Evolutionary conservation across 2,888 invertebrate genomes (phyloP).

Genomic region (Caenorhabditis sinica): DNA sequence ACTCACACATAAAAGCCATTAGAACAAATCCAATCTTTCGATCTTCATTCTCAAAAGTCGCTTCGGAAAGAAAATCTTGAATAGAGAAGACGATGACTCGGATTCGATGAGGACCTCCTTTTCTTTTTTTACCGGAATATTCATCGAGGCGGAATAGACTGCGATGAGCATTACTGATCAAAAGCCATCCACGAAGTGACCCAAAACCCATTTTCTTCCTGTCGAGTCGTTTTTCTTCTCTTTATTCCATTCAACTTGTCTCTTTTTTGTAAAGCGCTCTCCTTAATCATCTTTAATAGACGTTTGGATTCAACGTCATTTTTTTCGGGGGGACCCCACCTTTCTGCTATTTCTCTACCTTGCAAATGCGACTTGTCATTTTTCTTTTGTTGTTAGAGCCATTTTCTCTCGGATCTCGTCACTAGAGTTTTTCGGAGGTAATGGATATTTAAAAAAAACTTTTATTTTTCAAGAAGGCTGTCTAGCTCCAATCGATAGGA

Average conservation of each 20-base stretch:
- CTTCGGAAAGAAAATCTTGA: background rate
- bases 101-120: slow-evolving; percentile 37
- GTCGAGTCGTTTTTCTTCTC: slow-evolving; percentile 4
- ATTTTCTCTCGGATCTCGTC: background rate
- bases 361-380: slow-evolving; percentile 12
- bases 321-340: background rate
- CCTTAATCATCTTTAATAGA: slow-evolving; percentile 53
- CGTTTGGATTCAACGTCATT: slow-evolving; percentile 48
- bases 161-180: slow-evolving; percentile 58
- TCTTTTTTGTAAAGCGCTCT: slow-evolving; percentile 15
- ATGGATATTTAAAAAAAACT: too few species aligned
- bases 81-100: slow-evolving; percentile 13
- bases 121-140: slow-evolving; percentile 36
- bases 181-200: slow-evolving; percentile 54
- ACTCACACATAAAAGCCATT: background rate
- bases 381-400: slow-evolving; percentile 28
- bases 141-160: slow-evolving; percentile 63
- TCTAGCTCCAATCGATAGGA: too few species aligned
- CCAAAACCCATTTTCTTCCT: slow-evolving; percentile 37
- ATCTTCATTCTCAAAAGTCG: slow-evolving; percentile 3
- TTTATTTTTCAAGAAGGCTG: too few species aligned
- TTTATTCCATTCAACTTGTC: slow-evolving; percentile 49
- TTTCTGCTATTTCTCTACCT: background rate
- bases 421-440: background rate
- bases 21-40: slow-evolving; percentile 11